Percentiles rank a stretch among this genome's conserved stretches.
These are phyloP conservation scores for Parazoanthus atlanticus DNA, from an alignment of 92 coral and sea anemone genomes.

Conservation along the genomic window DNA sequence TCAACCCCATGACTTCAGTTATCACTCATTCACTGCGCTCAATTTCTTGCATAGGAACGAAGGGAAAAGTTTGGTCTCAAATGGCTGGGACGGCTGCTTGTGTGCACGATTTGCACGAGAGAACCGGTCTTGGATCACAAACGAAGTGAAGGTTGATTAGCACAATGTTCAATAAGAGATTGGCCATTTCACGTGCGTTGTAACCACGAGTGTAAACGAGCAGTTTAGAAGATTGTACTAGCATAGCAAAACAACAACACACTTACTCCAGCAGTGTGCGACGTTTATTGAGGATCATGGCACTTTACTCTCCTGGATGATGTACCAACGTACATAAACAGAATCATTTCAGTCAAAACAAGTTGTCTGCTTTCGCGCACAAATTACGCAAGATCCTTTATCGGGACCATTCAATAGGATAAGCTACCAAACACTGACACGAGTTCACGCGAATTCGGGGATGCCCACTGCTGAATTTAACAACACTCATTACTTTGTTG, in stretches of 20 bases:
- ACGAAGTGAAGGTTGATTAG: constrained; percentile 1
- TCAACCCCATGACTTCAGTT: neutral
- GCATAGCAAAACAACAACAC: constrained; percentile 43
- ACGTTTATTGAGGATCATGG: neutral
- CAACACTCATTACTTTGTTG: constrained; percentile 29
- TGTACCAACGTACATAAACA: constrained; percentile 11
- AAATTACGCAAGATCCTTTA: neutral
- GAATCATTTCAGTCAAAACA: constrained; percentile 14
- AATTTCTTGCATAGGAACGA: constrained; percentile 14
- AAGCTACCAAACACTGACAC: neutral
- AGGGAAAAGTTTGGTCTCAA: neutral
- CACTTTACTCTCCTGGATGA: constrained; percentile 7
- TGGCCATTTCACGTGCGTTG: constrained; percentile 22
- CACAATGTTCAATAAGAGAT: neutral
- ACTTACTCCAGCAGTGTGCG: constrained; percentile 10
- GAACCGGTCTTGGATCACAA: neutral
- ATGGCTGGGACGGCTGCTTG: neutral
- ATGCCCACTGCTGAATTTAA: constrained; percentile 19
- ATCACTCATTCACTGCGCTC: neutral
- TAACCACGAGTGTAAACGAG: constrained; percentile 10
- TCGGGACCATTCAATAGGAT: neutral
- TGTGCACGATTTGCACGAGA: neutral
- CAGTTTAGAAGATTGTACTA: constrained; percentile 18
- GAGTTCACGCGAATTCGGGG: constrained; percentile 25
- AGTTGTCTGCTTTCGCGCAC: neutral